Base-by-base conservation (phyloP, 2,888 invertebrate genomes). In the Bedellia somnulentella region DNA sequence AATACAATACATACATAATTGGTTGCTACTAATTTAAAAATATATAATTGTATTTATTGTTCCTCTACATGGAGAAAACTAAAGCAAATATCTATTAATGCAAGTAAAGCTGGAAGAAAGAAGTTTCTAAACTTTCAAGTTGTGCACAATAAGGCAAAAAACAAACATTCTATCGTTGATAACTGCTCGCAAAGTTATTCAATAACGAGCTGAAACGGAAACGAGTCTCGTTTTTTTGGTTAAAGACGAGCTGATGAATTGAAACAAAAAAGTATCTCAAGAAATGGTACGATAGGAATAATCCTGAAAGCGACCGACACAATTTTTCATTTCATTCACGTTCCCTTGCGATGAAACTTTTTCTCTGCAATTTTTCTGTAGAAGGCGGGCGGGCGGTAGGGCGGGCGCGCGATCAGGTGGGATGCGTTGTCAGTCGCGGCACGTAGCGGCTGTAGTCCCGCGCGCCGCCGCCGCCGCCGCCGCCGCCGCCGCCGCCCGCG, bases 241-340 rank as follows among this genome's bases (percentile, higher is more conserved):
- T 34, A 53, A 52, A 52, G 47, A 52, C 47, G 47, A 46, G 45
- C 46, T 52, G 55, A 61, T 60, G 57, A 67, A 68, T 67, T 61
- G 66, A 66, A 68, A 68, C 53, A 58, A 59, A 67, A 67, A 66
- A 62, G 59, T 54, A 57, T 63, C 54, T 57, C 50, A 56, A 60
- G 57, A 53, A 61, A 63, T 62, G 63, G 63, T 57, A 59, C 57
- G 57, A 63, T 57, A 52, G 53, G 56, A 67, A 71, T 73, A 73
- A 73, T 67, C 67, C 62, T 63, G 52, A 73, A 71, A 68, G 64
- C 63, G 57, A 59, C 63, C 60, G 58, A 60, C 61, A 62, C 64
- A 64, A 73, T 75, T 73, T 70, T 62, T 70, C 70, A 75, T 75
- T 75, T 75, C 68, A 70, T 75, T 68, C 75, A 75, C 75, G 75